Evolutionary conservation across 2,797 vertebrate genomes (phyloP).

Genomic region (Cephalopachus bancanus): DNA sequence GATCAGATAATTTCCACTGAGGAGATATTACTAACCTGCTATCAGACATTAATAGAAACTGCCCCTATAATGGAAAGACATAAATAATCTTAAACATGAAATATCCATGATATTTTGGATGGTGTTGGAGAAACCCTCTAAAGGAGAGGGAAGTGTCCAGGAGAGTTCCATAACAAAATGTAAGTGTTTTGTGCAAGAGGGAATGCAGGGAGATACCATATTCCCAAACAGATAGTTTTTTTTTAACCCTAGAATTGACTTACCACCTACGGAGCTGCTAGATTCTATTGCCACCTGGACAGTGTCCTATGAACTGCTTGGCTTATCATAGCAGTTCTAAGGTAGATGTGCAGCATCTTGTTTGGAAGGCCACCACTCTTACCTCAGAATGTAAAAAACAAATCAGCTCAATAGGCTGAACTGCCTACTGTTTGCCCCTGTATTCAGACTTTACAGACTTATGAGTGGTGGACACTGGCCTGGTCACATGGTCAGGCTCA

Average conservation of each 20-base stretch:
- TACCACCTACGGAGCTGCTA: not conserved
- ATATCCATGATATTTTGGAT: not conserved
- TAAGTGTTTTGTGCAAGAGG: not conserved
- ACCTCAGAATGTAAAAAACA: not conserved
- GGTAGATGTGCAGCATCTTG: not conserved
- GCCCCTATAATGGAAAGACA: conserved; percentile 1
- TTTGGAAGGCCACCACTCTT: not conserved
- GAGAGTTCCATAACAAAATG: not conserved
- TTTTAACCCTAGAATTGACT: not conserved
- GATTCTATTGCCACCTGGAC: not conserved
- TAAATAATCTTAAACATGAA: not conserved
- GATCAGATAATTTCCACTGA: not conserved
- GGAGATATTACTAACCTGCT: not conserved
- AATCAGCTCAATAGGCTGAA: not conserved
- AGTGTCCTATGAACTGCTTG: not conserved
- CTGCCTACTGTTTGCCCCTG: not conserved
- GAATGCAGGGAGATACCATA: not conserved
- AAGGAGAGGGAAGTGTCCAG: not conserved
- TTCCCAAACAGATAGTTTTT: not conserved
- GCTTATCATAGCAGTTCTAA: not conserved
- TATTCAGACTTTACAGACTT: not conserved
- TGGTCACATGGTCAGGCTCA: not conserved
- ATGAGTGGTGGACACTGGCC: not conserved
- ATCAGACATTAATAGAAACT: not conserved
- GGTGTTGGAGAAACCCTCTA: not conserved